Evolutionary conservation across 1,140 invertebrate genomes (phyloP).

Genomic region (Akabosia matsudoensis): DNA sequence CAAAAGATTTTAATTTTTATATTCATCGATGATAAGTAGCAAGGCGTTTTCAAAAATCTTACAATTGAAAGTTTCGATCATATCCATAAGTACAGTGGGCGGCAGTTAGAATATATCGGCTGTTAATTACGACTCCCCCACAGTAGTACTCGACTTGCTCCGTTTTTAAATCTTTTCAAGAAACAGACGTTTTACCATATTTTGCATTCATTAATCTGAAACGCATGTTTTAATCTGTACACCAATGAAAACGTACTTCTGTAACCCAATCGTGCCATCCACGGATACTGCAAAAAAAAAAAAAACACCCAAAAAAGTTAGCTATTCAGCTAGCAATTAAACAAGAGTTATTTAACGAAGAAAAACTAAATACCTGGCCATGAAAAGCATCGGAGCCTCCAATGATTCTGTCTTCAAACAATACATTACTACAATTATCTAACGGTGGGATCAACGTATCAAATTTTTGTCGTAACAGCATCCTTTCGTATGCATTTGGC

Average conservation of each 20-base stretch:
- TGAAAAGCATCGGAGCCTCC: slow-evolving; percentile 37
- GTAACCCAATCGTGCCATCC: slow-evolving; percentile 45
- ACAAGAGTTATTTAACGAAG: no score
- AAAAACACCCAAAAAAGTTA: no score
- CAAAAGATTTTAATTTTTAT: background rate
- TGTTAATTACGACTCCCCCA: slow-evolving; percentile 27
- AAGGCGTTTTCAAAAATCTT: slow-evolving; percentile 16
- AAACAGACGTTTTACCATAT: slow-evolving; percentile 25
- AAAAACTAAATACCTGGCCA: slow-evolving; percentile 24
- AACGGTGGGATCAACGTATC: slow-evolving; percentile 29
- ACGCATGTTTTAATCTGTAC: no score
- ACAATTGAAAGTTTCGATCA: slow-evolving; percentile 33
- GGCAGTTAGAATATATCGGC: slow-evolving; percentile 41
- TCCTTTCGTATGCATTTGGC: background rate
- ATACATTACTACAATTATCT: slow-evolving; percentile 36
- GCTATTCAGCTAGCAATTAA: no score
- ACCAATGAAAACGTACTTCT: slow-evolving; percentile 34
- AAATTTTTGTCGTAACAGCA: slow-evolving; percentile 33
- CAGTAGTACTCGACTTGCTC: slow-evolving; percentile 41
- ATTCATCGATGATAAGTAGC: background rate
- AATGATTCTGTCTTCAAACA: slow-evolving; percentile 33
- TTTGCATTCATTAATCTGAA: no score
- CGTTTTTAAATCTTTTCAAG: slow-evolving; percentile 12
- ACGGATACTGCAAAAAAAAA: slow-evolving; percentile 34
- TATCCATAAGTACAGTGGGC: slow-evolving; percentile 41